Base-by-base conservation (phyloP, 2,797 vertebrate species). In the Fistularia commersonii region DNA sequence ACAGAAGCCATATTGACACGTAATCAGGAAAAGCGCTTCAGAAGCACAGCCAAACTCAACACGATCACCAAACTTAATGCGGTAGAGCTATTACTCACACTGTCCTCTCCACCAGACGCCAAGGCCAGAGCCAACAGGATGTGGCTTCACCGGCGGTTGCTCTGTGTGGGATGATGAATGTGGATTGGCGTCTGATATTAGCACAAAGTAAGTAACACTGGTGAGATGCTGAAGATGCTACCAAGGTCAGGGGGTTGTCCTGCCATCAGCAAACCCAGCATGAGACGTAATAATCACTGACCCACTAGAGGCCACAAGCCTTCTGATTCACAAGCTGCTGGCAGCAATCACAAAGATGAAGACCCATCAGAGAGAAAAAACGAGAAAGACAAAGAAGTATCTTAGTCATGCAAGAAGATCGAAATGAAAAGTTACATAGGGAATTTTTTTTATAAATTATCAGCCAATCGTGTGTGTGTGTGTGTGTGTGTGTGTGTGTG, bases 271-370 rank as follows among this genome's bases (percentile, higher is more conserved):
- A 35, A 43, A 49, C 56, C 23, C 81, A 78, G 75, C 48, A 5
- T 71, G 75, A 61, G 54, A 38, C 7, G 54, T 11, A 67, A 68
- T 81, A 83, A 85, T 85, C 79, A 85, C 59, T 8, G 46, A 46
- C 40, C 73, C 52, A 61, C 41, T 13, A 1, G 11, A 11, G 78
- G 74, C 67, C 54, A 55, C 12, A 64, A 57, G 51, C 38, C 50
- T 8, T 15, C 50, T 33, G 23, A 3, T 66, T 84, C 81, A 84
- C 74, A 63, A 67, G 60, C 64, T 64, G 68, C 72, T 47, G 77
- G 82, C 80, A 66, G 79, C 83, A 83, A 82, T 84, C 84, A 88
- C 67, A 72, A 33, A 75, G 54, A 69, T 3, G 41, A 52, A 55
- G 58, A 53, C 49, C 68, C 54, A 48, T 57, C 63, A 50, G 38